These are phyloP conservation scores for Macaria liturata DNA, from an alignment of 2,888 invertebrate species.

Conservation along the genomic window DNA sequence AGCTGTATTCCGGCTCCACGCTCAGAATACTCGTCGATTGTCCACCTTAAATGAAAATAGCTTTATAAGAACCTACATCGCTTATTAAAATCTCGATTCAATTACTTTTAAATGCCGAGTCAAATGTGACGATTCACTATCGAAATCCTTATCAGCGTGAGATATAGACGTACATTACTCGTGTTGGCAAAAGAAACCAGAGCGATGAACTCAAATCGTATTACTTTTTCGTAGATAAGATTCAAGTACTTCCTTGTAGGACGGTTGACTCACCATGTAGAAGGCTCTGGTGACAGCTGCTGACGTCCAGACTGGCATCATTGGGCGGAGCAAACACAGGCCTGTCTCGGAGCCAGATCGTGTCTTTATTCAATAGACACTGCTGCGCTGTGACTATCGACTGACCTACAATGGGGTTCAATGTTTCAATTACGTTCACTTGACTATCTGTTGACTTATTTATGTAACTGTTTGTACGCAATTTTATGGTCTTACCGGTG, in stretches of 20 bases:
- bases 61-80: slow-evolving; percentile 1
- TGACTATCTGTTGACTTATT: slow-evolving; percentile 22
- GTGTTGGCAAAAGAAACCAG: slow-evolving; percentile 35
- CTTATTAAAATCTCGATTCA: slow-evolving; percentile 13
- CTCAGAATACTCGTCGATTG: slow-evolving; percentile 74
- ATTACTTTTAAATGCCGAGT: slow-evolving; percentile 2
- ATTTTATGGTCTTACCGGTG: slow-evolving; percentile 56
- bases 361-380: slow-evolving; percentile 79
- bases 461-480: slow-evolving; percentile 35
- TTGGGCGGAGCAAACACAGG: slow-evolving; percentile 70
- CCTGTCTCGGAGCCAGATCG: slow-evolving; percentile 76
- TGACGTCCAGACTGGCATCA: slow-evolving; percentile 64
- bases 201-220: slow-evolving; percentile 25
- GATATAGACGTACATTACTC: slow-evolving; percentile 39
- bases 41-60: slow-evolving; percentile 55
- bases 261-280: slow-evolving; percentile 63
- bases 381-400: slow-evolving; percentile 78
- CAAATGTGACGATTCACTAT: slow-evolving; percentile 13
- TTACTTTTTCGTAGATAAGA: slow-evolving; percentile 25
- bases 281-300: slow-evolving; percentile 75
- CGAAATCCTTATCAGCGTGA: slow-evolving; percentile 41
- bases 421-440: slow-evolving; percentile 61
- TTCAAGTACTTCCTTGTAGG: slow-evolving; percentile 14
- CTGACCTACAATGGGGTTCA: slow-evolving; percentile 70
- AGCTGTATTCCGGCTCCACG: slow-evolving; percentile 76